These are phyloP conservation scores for Clytia hemisphaerica DNA, from an alignment of 30 jellyfish, hydroid and myxozoan species.

Conservation along the genomic window DNA sequence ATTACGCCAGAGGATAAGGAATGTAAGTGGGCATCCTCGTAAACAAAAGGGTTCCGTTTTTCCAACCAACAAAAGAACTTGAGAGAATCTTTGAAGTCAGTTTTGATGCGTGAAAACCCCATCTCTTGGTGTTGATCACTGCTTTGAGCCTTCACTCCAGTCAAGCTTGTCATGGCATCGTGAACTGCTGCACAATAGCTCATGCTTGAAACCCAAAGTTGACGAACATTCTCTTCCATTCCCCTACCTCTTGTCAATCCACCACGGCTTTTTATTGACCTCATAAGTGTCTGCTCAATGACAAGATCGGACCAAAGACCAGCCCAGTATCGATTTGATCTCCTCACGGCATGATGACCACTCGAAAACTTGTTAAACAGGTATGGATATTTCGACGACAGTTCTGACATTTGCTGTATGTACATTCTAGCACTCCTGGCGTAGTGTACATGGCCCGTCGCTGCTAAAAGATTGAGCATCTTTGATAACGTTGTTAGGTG, in stretches of 20 bases:
- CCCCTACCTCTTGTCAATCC: slow-evolving; percentile 53
- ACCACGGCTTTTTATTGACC: slow-evolving; percentile 34
- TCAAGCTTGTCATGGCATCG: slow-evolving; percentile 36
- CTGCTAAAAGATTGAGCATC: slow-evolving; percentile 41
- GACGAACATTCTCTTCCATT: slow-evolving; percentile 30
- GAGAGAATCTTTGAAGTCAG: slow-evolving; percentile 22
- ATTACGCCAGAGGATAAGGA: slow-evolving; percentile 33
- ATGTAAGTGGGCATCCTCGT: slow-evolving; percentile 8
- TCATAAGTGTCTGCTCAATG: slow-evolving; percentile 43
- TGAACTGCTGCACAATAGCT: slow-evolving; percentile 32
- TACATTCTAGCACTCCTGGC: slow-evolving; percentile 39
- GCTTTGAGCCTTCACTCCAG: slow-evolving; percentile 19
- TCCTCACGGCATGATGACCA: slow-evolving; percentile 22
- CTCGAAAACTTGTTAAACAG: slow-evolving; percentile 9
- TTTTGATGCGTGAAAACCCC: slow-evolving; percentile 22
- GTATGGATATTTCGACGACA: slow-evolving; percentile 9
- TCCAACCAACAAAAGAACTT: slow-evolving; percentile 40
- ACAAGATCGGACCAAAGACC: slow-evolving; percentile 51
- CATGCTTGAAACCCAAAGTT: slow-evolving; percentile 25
- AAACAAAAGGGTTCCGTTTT: slow-evolving; percentile 15
- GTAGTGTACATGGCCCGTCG: slow-evolving; percentile 47
- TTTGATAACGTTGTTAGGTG: slow-evolving; percentile 20
- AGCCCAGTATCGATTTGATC: slow-evolving; percentile 25
- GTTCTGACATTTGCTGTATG: slow-evolving; percentile 25
- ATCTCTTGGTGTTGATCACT: slow-evolving; percentile 50